Base-by-base conservation (phyloP, 2,888 invertebrate species). In the Netelia inedita region DNA sequence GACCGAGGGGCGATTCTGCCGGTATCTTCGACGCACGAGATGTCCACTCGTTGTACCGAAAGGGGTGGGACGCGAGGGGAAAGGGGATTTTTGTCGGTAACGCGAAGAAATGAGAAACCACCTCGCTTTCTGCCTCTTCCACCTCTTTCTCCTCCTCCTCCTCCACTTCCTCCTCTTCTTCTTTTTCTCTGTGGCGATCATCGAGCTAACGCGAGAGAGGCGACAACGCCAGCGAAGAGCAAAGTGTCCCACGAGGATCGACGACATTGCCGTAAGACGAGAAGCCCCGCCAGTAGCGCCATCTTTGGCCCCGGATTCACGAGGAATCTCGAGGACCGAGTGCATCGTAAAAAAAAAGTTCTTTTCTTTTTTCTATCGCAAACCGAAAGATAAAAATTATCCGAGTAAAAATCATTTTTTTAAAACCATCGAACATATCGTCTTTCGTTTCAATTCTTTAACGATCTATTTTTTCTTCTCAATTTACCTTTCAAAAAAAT, bases 171-270 rank as follows among this genome's bases (percentile, higher is more conserved):
- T 50, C 50, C 50, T 35, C 9, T 69, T 69, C 55, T 14, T 28
- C 28, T n/a, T 46, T 69, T n/a, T 28, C 23, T 21, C 43, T 61
- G 46, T 57, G n/a, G 50, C 50, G 61, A 79, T 79, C 53, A 41
- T 50, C 16, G 23, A 41, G 21, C 46, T 57, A 23, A 10, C 46
- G 10, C 1, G 79, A 28, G 50, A 41, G 43, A 23, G 55, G 53
- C 19, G 46, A 19, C 10, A 43, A 74, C n/a, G 2, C 6, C 63
- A 57, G 43, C 28, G 43, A 50, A 46, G 55, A 28, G 28, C 35
- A 11, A 57, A 78, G 78, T 73, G 72, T 84, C 84, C 76, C 84
- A 81, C 80, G 80, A 81, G 80, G 80, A 84, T 84, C 80, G 61
- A 76, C 72, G 71, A 66, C 75, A 71, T 59, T 66, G 23, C 28